These are phyloP conservation scores for Podiceps cristatus DNA, from an alignment of 2,113 vertebrate genomes.

Conservation along the genomic window DNA sequence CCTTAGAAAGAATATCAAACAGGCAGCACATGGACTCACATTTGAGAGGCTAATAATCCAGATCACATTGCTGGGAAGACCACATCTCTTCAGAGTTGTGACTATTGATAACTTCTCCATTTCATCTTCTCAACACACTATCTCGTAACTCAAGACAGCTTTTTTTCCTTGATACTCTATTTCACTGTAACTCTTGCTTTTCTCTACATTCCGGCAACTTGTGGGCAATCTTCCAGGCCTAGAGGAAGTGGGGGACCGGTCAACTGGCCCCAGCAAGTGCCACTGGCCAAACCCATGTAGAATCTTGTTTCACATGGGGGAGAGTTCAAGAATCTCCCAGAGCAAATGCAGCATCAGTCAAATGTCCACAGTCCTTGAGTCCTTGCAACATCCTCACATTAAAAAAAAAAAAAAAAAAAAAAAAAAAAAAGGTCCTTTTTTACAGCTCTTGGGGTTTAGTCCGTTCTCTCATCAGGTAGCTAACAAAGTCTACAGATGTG, in stretches of 20 bases:
- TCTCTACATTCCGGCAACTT: background rate
- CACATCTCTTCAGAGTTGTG: background rate
- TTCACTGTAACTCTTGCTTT: background rate
- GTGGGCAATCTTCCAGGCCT: background rate
- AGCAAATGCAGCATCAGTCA: background rate
- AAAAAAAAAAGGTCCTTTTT: background rate
- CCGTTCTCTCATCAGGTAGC: background rate
- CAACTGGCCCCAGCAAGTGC: background rate
- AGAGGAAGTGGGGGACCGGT: background rate
- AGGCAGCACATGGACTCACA: background rate
- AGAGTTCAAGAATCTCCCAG: background rate
- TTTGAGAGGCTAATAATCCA: background rate
- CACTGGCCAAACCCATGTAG: background rate
- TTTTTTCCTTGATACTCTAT: background rate
- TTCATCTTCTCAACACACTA: background rate
- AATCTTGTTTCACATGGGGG: background rate
- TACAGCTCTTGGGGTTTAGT: background rate
- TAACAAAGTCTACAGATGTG: background rate
- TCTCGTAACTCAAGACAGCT: background rate
- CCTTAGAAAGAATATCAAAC: background rate
- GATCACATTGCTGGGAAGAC: background rate
- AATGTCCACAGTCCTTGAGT: background rate
- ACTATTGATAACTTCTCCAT: background rate
- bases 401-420: background rate
- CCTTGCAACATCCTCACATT: background rate